A percentile compares a stretch with the other conserved stretches of the same genome.
phyloP scores from a whole-genome alignment of 2,113 vertebrate species.

The Crotalus tigris region DNA sequence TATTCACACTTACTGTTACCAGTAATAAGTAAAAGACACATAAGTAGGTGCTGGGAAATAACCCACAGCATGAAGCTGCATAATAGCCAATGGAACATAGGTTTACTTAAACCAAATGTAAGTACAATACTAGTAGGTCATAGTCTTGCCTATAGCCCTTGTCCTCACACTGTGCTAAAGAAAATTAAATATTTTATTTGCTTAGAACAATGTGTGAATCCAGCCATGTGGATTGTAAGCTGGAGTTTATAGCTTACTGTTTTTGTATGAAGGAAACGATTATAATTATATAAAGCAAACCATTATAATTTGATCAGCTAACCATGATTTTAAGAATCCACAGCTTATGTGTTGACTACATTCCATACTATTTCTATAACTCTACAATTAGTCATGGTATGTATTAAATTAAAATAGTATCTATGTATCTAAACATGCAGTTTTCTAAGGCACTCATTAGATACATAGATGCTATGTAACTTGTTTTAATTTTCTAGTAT shows the following conservation, averaged over 20 bases:
- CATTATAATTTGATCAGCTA: not conserved
- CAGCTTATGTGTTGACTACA: not conserved
- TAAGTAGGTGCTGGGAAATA: not conserved
- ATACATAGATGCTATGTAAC: no score
- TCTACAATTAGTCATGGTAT: not conserved
- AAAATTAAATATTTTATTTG: not conserved
- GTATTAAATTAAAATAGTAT: not conserved
- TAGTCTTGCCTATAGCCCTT: not conserved
- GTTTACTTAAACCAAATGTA: not conserved
- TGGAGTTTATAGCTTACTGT: not conserved
- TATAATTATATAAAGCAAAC: not conserved
- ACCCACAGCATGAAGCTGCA: not conserved
- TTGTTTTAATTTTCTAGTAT: not conserved
- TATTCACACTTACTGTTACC: not conserved
- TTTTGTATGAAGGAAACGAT: not conserved
- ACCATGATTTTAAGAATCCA: not conserved
- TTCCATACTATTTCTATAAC: not conserved
- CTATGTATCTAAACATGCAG: not conserved
- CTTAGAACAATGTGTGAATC: not conserved
- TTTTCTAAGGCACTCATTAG: no score
- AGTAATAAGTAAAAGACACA: not conserved
- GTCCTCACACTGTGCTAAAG: not conserved
- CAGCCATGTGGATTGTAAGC: not conserved
- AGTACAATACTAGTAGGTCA: not conserved
- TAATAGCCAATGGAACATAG: not conserved